Base-by-base conservation (phyloP, 2,888 invertebrate species). In the Pristionchus maxplancki region DNA sequence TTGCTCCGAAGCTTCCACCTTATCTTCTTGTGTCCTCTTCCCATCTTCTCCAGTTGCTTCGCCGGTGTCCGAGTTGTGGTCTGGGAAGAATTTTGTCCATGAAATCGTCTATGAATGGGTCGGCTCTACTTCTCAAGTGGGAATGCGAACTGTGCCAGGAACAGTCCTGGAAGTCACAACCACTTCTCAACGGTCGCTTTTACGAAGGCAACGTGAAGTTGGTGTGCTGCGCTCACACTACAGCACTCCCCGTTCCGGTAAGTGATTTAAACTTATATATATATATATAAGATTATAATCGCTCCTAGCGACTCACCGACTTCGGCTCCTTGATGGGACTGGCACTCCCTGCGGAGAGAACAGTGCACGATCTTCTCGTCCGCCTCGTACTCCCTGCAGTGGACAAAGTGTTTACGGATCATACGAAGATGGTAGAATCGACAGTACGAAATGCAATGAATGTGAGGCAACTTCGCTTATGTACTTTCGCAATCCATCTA, bases 171-270 rank as follows among this genome's bases (percentile, higher is more conserved):
- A 40, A 8, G 8, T 78, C 78, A 24, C 78, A 78, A n/a, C 37
- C 37, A 9, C 24, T 8, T n/a, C n/a, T 78, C 31, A 40, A 40
- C 6, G 40, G 40, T 40, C 17, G 24, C 40, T 78, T 15, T 40
- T 40, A 78, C 17, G 78, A 78, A 78, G 78, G 74, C 34, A 40
- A 74, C 37, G 20, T 74, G 37, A 74, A 74, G 40, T 9, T 74
- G 15, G 31, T 24, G 15, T 34, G 37, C 9, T 9, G 37, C 20
- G 37, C 34, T 24, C 31, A 74, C 40, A 74, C 74, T 31, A 13
- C 34, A 5, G 74, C 17, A 8, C 20, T 74, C 6, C 74, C 74
- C 13, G 1, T 37, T 37, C 74, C 74, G 20, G 74, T 74, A 13
- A 37, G 74, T 74, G 8, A 11, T 28, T 31, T 28, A 5, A 64